Base-by-base conservation (phyloP, 2,888 invertebrate genomes). In the Leptinotarsa tumamoca region DNA sequence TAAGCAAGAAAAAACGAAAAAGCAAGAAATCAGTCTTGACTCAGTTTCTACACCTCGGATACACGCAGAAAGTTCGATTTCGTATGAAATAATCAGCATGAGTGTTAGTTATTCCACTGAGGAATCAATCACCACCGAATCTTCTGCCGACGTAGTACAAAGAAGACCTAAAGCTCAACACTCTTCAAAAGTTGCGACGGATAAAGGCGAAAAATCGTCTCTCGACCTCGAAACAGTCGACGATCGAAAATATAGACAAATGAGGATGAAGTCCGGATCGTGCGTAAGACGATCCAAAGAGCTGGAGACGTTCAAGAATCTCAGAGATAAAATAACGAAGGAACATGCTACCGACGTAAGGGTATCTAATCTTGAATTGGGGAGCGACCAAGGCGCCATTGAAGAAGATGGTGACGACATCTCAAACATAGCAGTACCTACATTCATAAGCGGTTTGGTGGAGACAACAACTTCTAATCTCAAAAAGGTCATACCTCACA, bases 31-130 rank as follows among this genome's bases (percentile, higher is more conserved):
- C 1, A 18, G 18, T 50, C 10, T 49, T 4, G 52, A 50, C 13
- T n/a, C 17, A 49, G 18, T 18, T 18, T 50, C 17, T 54, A 15
- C 15, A 33, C 49, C 17, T 54, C 5, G 4, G 4, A 7, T 27
- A 21, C 4, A 15, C 18, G 23, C 23, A 33, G 67, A 54, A 52
- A 58, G 33, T 10, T 33, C 54, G 17, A 23, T 21, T 15, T 75
- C 73, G 5, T 75, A 56, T 43, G 77, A 79, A 23, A 72, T 66
- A 71, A 77, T 76, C 23, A 79, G 77, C 43, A n/a, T 79, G 63
- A 78, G 72, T 4, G 51, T 79, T 5, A 79, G 77, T 52, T 79
- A 77, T 67, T 76, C 79, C 3, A 76, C 74, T 3, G 78, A 77
- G 13, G 78, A 78, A 51, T 72, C 67, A 14, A 67, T 43, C 27